These are phyloP conservation scores for Megalopta genalis DNA, from an alignment of 1,140 invertebrate genomes.

Conservation along the genomic window DNA sequence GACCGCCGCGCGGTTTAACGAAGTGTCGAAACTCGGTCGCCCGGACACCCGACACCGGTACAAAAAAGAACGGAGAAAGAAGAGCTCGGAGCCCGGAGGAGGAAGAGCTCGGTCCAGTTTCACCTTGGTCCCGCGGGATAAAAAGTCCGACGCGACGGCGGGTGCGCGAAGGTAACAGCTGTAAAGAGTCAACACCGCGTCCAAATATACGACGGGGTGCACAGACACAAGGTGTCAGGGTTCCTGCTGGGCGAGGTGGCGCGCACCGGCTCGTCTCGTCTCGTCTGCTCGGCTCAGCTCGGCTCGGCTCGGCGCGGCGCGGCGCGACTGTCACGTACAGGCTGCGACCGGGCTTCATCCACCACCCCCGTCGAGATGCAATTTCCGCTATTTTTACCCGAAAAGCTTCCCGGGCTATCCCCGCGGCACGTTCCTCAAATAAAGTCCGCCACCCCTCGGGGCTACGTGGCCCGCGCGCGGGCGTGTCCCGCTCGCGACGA, in stretches of 20 bases:
- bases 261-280: background rate
- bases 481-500: background rate
- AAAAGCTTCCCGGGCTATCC: constrained; percentile 77
- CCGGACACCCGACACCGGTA: background rate
- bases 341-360: constrained; percentile 66
- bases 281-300: too few species aligned
- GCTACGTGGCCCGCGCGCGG: constrained; percentile 23
- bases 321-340: constrained; percentile 3
- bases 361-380: constrained; percentile 71
- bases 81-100: too few species aligned
- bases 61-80: background rate
- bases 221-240: constrained; percentile 3
- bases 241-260: background rate
- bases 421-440: constrained; percentile 78
- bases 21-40: background rate
- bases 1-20: background rate
- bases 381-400: constrained; percentile 80
- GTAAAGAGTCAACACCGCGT: constrained; percentile 5
- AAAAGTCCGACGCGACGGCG: background rate
- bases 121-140: background rate
- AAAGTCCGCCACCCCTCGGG: constrained; percentile 58
- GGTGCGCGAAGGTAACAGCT: background rate
- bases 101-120: background rate
- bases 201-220: background rate
- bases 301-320: too few species aligned